Evolutionary conservation across 30 jellyfish, hydroid and myxozoan species (phyloP).

Genomic region (Phacellophora camtschatica): DNA sequence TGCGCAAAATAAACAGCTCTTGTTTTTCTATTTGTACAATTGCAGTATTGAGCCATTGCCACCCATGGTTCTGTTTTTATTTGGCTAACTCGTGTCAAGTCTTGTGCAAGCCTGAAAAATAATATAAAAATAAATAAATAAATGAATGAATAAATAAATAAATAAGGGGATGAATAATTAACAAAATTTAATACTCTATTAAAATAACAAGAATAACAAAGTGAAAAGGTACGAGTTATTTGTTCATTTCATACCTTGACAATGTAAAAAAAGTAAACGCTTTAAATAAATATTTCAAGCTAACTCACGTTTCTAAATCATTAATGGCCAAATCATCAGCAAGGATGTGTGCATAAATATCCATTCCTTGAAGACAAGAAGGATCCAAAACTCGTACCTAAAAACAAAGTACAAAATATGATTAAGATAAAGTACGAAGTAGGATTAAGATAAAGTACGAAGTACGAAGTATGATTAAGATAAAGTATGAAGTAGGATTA

Average conservation of each 20-base stretch:
- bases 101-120: conserved; percentile 83
- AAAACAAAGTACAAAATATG: neutral
- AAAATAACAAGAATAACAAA: too few relatives aligned
- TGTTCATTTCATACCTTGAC: too few relatives aligned
- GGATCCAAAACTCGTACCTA: conserved; percentile 86
- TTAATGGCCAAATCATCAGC: conserved; percentile 69
- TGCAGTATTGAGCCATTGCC: conserved; percentile 92
- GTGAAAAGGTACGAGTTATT: too few relatives aligned
- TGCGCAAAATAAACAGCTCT: conserved; percentile 97
- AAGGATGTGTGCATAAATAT: conserved; percentile 74
- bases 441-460: too few relatives aligned
- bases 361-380: conserved; percentile 86
- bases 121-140: neutral
- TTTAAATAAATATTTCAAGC: too few relatives aligned
- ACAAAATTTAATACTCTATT: too few relatives aligned
- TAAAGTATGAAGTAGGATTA: too few relatives aligned
- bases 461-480: neutral
- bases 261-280: too few relatives aligned
- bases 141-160: too few relatives aligned
- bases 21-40: conserved; percentile 76
- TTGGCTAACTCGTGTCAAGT: conserved; percentile 74
- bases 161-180: too few relatives aligned
- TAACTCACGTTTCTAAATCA: conserved; percentile 80
- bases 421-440: neutral
- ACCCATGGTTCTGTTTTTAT: conserved; percentile 90